These are phyloP conservation scores for Brachyistius frenatus DNA, from an alignment of 2,113 vertebrate genomes.

Conservation along the genomic window DNA sequence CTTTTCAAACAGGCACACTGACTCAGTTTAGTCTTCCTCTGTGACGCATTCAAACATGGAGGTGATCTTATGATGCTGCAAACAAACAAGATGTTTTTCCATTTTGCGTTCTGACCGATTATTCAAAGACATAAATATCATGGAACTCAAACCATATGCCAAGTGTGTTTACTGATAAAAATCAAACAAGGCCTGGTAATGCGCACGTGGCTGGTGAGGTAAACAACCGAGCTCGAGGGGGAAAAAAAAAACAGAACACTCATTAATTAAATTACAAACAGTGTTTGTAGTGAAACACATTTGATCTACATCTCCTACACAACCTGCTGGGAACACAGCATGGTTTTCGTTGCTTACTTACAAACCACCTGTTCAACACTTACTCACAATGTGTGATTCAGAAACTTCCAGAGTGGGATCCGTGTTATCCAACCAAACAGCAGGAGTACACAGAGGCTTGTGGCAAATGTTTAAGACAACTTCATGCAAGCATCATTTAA, in stretches of 20 bases:
- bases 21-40: neutral
- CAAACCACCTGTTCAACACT: conserved; percentile 3
- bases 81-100: neutral
- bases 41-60: neutral
- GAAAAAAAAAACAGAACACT: conserved; percentile 1
- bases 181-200: conserved; percentile 7
- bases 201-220: neutral
- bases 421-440: neutral
- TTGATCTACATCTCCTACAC: conserved; percentile 36
- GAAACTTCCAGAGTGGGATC: neutral
- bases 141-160: neutral
- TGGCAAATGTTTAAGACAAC: neutral
- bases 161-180: neutral
- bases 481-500: neutral
- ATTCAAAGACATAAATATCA: neutral
- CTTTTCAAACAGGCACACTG: neutral
- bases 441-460: neutral
- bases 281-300: conserved; percentile 36
- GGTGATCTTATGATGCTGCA: neutral
- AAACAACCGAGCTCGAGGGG: conserved; percentile 1
- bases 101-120: neutral
- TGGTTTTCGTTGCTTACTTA: neutral
- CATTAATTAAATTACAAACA: conserved; percentile 33
- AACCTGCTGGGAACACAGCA: conserved; percentile 25
- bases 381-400: neutral